phyloP scores from a whole-genome alignment of 2,888 invertebrate genomes.

The Mongoloraphidia duomilia region DNA sequence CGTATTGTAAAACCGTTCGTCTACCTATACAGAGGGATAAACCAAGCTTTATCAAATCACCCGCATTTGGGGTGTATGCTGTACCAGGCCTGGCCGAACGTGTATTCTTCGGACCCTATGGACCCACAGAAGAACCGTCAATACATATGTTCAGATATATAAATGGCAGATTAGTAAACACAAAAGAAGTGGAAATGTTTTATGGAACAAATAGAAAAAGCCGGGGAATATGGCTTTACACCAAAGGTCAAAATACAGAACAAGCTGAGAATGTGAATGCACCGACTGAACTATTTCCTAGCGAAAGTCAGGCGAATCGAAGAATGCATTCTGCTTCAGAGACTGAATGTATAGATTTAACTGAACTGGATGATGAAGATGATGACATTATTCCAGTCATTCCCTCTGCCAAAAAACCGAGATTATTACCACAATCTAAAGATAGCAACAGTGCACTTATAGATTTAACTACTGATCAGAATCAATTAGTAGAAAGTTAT shows the following conservation, averaged over 20 bases:
- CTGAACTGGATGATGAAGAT: not conserved
- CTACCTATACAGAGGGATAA: slow-evolving; percentile 15
- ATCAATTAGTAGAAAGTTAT: too few relatives aligned
- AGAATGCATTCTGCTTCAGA: too few relatives aligned
- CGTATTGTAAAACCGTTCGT: slow-evolving; percentile 34
- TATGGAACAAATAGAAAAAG: slow-evolving; percentile 1
- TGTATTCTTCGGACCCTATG: slow-evolving; percentile 29
- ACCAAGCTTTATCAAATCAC: not conserved
- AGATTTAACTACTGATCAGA: too few relatives aligned
- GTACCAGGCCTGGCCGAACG: slow-evolving; percentile 21
- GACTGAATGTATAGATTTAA: not conserved
- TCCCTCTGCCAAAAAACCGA: too few relatives aligned
- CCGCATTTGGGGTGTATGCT: slow-evolving; percentile 26
- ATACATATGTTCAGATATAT: slow-evolving; percentile 23
- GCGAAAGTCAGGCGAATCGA: too few relatives aligned
- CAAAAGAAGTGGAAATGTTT: slow-evolving; percentile 11
- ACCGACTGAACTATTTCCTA: not conserved
- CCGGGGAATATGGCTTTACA: slow-evolving; percentile 6
- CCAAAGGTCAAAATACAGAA: not conserved
- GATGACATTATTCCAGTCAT: not conserved
- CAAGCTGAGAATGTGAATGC: not conserved
- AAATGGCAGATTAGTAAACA: slow-evolving; percentile 22
- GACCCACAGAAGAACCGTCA: slow-evolving; percentile 19
- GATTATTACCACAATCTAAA: too few relatives aligned
- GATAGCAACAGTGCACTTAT: too few relatives aligned